phyloP scores from a whole-genome alignment of 1,140 invertebrate species.

The Zaprionus inermis region DNA sequence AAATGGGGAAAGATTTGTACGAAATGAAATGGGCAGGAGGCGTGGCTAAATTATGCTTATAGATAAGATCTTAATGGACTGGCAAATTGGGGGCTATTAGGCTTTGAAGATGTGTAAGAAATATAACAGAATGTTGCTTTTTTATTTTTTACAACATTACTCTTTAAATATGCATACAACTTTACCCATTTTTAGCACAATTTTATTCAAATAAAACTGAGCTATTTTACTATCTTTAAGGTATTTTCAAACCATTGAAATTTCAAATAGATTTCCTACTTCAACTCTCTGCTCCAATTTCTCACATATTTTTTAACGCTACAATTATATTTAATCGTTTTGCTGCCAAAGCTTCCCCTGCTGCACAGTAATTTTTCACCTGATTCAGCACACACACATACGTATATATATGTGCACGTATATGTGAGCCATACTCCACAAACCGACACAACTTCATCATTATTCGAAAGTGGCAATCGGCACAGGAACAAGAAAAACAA shows the following conservation, averaged over 20 bases:
- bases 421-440: conserved; percentile 2
- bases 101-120: too few species aligned
- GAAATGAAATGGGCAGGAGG: too few species aligned
- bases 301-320: not conserved
- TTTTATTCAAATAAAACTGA: too few species aligned
- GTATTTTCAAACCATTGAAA: not conserved
- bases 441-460: conserved; percentile 37
- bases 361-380: conserved; percentile 24
- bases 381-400: conserved; percentile 14
- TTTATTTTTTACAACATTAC: too few species aligned
- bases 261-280: too few species aligned
- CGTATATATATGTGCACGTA: not conserved
- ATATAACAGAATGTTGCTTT: too few species aligned
- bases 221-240: not conserved
- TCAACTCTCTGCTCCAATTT: not conserved
- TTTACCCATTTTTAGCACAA: not conserved
- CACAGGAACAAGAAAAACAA: conserved; percentile 35
- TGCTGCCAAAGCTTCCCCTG: not conserved
- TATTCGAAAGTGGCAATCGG: conserved; percentile 41
- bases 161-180: too few species aligned
- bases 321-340: conserved; percentile 11
- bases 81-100: too few species aligned
- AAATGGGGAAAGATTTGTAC: not conserved
- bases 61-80: too few species aligned
- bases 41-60: too few species aligned